A percentile compares a stretch with the other conserved stretches of the same genome.
These are phyloP conservation scores for Cancer borealis DNA, from an alignment of 2,888 invertebrate species.

Conservation along the genomic window DNA sequence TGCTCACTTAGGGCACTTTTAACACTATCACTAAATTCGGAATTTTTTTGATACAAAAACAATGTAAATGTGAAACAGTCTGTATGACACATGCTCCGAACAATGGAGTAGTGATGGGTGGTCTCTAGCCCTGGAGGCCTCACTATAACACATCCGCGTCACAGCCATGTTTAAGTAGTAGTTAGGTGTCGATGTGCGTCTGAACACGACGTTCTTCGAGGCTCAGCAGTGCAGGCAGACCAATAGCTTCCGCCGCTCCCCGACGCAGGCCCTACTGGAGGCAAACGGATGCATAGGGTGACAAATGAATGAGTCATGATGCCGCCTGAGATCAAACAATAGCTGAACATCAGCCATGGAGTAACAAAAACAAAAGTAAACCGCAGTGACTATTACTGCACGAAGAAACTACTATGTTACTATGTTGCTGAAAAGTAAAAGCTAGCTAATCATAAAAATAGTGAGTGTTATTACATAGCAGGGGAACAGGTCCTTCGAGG, in stretches of 20 bases:
- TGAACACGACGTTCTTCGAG: background rate
- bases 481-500: background rate
- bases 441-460: background rate
- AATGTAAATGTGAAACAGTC: background rate
- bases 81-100: background rate
- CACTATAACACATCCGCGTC: background rate
- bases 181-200: background rate
- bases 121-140: background rate
- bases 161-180: background rate
- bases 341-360: background rate
- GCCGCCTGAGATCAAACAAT: background rate
- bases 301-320: background rate
- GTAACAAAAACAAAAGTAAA: background rate
- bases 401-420: background rate
- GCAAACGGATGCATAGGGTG: background rate
- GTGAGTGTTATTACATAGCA: background rate
- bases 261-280: background rate
- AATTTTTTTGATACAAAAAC: background rate
- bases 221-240: background rate
- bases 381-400: background rate
- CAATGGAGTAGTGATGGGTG: background rate
- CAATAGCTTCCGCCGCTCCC: background rate
- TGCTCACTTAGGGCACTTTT: background rate
- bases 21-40: background rate
- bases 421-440: background rate